Conservation (phyloP, 2,113 vertebrate species). For the Cyanistes caeruleus region DNA sequence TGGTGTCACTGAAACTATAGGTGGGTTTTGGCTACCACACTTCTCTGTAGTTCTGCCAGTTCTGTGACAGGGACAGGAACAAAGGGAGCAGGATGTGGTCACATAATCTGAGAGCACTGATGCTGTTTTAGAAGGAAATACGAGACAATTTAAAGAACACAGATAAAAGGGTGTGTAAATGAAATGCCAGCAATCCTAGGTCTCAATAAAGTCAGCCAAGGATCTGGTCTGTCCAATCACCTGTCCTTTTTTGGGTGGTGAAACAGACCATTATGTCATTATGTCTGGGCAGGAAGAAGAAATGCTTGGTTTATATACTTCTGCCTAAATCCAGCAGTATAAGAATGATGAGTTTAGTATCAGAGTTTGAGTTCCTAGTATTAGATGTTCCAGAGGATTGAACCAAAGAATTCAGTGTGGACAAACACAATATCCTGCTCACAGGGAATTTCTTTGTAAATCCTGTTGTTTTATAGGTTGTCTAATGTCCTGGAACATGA, state of each 20-base stretch:
- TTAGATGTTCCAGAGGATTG: neutral
- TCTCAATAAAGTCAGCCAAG: neutral
- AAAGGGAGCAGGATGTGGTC: neutral
- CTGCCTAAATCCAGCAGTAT: neutral
- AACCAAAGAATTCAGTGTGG: neutral
- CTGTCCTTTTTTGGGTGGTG: neutral
- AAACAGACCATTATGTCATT: neutral
- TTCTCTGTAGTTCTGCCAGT: neutral
- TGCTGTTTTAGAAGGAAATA: neutral
- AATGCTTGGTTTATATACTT: neutral
- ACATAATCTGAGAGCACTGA: neutral
- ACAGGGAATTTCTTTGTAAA: neutral
- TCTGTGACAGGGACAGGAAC: neutral
- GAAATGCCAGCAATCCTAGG: neutral
- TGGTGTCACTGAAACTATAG: neutral
- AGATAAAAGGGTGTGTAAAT: neutral
- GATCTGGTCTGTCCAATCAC: neutral
- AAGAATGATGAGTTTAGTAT: neutral
- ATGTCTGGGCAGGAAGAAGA: neutral
- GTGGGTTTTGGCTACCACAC: neutral
- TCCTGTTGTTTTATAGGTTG: neutral
- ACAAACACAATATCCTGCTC: neutral
- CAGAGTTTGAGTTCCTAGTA: neutral
- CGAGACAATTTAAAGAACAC: neutral
- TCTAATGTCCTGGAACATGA: neutral